These are phyloP conservation scores for Microctonus aethiopoides DNA, from an alignment of 2,888 invertebrate species.

Conservation along the genomic window DNA sequence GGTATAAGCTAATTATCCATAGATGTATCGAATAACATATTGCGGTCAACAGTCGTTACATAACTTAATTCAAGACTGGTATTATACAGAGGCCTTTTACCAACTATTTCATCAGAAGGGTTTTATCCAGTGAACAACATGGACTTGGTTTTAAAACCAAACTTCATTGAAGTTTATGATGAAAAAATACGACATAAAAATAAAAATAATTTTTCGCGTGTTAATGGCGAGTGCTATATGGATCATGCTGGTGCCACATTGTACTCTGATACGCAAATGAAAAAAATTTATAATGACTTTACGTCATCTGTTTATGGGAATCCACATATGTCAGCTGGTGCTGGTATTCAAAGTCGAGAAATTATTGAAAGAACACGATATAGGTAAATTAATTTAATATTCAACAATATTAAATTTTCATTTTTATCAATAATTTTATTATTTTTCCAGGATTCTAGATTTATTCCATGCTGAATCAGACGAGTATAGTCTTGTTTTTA, in stretches of 20 bases:
- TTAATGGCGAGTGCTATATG: slow-evolving; percentile 74
- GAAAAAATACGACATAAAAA: slow-evolving; percentile 48
- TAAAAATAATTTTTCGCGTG: slow-evolving; percentile 56
- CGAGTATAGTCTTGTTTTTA: slow-evolving; percentile 90
- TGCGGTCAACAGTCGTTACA: slow-evolving; percentile 37
- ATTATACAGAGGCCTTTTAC: slow-evolving; percentile 31
- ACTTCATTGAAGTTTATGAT: slow-evolving; percentile 56
- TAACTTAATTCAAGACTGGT: slow-evolving; percentile 34
- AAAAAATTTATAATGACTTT: slow-evolving; percentile 75
- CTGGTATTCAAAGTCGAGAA: slow-evolving; percentile 84
- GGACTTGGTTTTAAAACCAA: not conserved
- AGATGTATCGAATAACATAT: slow-evolving; percentile 2
- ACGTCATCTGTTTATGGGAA: slow-evolving; percentile 84
- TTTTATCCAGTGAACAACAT: slow-evolving; percentile 31
- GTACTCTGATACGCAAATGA: slow-evolving; percentile 81
- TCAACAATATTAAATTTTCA: not conserved
- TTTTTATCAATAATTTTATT: not conserved
- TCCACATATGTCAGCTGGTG: slow-evolving; percentile 83
- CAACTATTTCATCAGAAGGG: slow-evolving; percentile 43
- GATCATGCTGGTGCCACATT: slow-evolving; percentile 91
- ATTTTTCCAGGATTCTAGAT: slow-evolving; percentile 76
- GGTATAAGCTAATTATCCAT: not conserved
- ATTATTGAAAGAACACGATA: slow-evolving; percentile 85
- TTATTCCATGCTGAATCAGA: slow-evolving; percentile 85
- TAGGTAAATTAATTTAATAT: slow-evolving; percentile 69